Conservation (phyloP, 2,797 vertebrate species). For the Anabacerthia variegaticeps region DNA sequence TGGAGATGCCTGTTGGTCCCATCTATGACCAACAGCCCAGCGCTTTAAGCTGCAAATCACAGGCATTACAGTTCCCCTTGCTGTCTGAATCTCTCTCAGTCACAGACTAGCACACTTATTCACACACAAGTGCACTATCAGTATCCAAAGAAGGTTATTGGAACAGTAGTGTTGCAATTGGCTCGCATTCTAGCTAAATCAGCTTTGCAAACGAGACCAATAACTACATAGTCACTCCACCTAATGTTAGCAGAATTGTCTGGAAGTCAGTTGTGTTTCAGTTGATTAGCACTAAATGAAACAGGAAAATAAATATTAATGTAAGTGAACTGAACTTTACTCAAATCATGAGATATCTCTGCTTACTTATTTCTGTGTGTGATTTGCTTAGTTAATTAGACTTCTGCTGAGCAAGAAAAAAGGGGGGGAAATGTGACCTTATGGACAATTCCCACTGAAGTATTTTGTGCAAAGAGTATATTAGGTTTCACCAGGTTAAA, state of each 20-base stretch:
- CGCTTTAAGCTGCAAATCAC: not conserved
- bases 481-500: not conserved
- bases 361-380: not conserved
- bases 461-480: not conserved
- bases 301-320: not conserved
- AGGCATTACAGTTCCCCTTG: not conserved
- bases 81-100: not conserved
- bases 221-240: not conserved
- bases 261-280: not conserved
- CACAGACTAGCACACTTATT: not conserved
- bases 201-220: not conserved
- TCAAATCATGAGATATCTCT: not conserved
- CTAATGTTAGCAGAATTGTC: not conserved
- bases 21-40: not conserved
- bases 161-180: not conserved
- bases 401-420: not conserved
- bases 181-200: not conserved
- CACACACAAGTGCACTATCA: not conserved
- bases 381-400: not conserved
- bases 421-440: accelerated
- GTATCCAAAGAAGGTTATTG: not conserved
- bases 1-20: not conserved
- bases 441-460: not conserved
- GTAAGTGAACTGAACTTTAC: not conserved
- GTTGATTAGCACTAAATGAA: not conserved